Evolutionary conservation across 2,113 vertebrate genomes (phyloP).

Genomic region (Rhabdomys dilectus): DNA sequence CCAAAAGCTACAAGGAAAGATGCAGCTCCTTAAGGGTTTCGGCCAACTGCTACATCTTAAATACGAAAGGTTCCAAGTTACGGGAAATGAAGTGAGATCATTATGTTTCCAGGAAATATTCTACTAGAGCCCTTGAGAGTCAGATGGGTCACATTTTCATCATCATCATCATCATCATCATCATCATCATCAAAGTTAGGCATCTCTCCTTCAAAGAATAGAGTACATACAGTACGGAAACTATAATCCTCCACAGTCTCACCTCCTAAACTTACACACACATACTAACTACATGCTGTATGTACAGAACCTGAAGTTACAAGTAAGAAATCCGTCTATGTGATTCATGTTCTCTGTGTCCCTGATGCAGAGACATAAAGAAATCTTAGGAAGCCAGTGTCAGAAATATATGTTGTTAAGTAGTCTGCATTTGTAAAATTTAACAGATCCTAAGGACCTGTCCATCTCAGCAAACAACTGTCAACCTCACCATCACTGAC

Average conservation of each 20-base stretch:
- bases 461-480: neutral
- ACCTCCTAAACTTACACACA: neutral
- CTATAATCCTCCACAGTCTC: neutral
- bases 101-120: neutral
- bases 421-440: neutral
- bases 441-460: neutral
- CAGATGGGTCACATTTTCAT: neutral
- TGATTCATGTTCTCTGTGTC: neutral
- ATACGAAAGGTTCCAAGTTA: conserved; percentile 29
- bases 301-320: neutral
- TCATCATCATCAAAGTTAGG: neutral
- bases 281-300: neutral
- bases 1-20: conserved; percentile 34
- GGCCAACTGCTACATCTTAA: conserved; percentile 43
- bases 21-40: neutral
- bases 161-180: neutral
- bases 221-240: conserved; percentile 2
- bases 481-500: neutral
- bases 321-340: neutral
- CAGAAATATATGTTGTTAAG: neutral
- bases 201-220: neutral
- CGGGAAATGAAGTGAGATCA: neutral
- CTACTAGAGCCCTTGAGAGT: neutral
- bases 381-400: conserved; percentile 25
- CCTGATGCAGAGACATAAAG: neutral